These are phyloP conservation scores for Anabacerthia variegaticeps DNA, from an alignment of 2,797 vertebrate genomes.

Conservation along the genomic window DNA sequence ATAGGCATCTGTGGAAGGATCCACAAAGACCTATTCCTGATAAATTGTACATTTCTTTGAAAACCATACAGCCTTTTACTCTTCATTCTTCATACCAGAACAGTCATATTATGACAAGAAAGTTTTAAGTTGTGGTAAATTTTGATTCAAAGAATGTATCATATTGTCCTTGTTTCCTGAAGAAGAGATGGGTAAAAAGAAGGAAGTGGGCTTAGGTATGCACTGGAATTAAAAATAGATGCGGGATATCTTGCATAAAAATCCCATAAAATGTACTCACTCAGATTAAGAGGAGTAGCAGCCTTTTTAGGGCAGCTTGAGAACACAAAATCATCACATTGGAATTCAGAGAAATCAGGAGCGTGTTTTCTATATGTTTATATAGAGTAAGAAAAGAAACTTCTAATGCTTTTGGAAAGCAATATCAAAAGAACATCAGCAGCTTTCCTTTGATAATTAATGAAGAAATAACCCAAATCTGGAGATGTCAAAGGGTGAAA, in stretches of 20 bases:
- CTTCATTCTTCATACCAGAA: background rate
- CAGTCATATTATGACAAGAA: fast-evolving
- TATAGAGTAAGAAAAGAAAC: background rate
- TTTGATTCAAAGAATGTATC: background rate
- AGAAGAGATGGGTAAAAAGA: background rate
- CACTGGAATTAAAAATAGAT: background rate
- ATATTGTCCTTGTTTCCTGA: background rate
- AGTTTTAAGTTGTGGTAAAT: background rate
- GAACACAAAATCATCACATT: background rate
- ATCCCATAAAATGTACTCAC: background rate
- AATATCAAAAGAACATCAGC: background rate
- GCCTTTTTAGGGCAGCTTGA: background rate
- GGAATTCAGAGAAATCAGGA: background rate
- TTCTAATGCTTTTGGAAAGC: background rate
- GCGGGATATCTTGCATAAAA: background rate
- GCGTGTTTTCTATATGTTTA: background rate
- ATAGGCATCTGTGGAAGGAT: background rate
- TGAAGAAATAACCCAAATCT: background rate
- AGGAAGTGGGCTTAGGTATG: background rate
- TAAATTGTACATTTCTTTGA: background rate
- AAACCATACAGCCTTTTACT: background rate
- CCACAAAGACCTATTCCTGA: background rate
- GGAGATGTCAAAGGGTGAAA: background rate
- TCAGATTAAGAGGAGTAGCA: background rate
- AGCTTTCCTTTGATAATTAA: background rate